Percentiles rank a stretch among this genome's conserved stretches.
These are phyloP conservation scores for Phyllotreta cruciferae DNA, from an alignment of 2,888 invertebrate genomes.

Conservation along the genomic window DNA sequence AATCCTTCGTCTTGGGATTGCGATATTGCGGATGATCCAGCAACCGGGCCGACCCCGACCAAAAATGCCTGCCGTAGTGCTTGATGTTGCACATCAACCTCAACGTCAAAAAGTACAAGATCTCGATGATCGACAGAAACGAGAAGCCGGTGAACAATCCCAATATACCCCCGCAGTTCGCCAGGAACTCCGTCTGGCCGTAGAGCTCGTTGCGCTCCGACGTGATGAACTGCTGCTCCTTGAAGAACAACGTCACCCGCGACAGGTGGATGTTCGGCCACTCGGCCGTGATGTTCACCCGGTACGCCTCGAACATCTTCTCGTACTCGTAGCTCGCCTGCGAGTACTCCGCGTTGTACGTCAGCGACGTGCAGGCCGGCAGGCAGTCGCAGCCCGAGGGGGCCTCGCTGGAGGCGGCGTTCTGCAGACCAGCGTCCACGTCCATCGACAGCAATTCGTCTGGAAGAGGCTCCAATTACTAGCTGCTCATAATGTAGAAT, in stretches of 20 bases:
- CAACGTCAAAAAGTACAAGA: constrained; percentile 66
- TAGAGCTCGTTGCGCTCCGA: constrained; percentile 66
- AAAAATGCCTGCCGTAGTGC: constrained; percentile 58
- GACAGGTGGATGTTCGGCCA: constrained; percentile 64
- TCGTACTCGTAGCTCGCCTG: constrained; percentile 73
- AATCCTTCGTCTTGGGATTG: too few relatives aligned
- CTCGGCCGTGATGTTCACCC: constrained; percentile 55
- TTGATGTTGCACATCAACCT: constrained; percentile 62
- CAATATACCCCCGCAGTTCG: constrained; percentile 66
- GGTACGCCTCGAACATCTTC: constrained; percentile 65
- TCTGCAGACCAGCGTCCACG: constrained; percentile 59
- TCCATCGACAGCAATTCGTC: constrained; percentile 64
- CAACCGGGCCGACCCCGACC: constrained; percentile 55
- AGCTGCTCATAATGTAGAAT: constrained; percentile 6
- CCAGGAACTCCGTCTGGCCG: constrained; percentile 65
- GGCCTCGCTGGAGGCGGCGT: constrained; percentile 34
- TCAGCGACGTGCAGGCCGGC: constrained; percentile 73
- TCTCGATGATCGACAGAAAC: constrained; percentile 68
- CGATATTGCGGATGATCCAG: constrained; percentile 39
- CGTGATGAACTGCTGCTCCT: constrained; percentile 68
- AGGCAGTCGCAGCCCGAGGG: constrained; percentile 64
- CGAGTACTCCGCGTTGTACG: constrained; percentile 76
- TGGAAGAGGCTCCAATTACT: constrained; percentile 45
- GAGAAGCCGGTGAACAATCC: constrained; percentile 72
- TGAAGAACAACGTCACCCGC: constrained; percentile 74